Conservation (phyloP, 1,140 invertebrate genomes). For the Wiebesia pumilae region DNA sequence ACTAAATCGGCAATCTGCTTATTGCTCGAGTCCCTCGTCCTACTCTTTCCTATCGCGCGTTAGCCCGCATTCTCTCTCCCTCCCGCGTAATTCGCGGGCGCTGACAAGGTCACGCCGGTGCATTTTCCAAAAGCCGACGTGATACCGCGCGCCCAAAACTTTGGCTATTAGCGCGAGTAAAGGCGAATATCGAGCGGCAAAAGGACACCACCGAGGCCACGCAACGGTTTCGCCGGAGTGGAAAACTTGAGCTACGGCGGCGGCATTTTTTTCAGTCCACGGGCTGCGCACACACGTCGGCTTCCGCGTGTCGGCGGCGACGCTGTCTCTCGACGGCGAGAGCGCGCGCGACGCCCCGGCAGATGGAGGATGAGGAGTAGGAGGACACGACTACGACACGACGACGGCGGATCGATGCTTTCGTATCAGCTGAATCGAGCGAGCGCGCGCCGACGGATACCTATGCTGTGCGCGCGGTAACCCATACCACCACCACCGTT, state of each 20-base stretch:
- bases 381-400: conserved; percentile 1
- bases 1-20: conserved; percentile 71
- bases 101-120: neutral
- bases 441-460: conserved; percentile 29
- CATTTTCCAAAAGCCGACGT: neutral
- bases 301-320: neutral
- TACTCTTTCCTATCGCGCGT: conserved; percentile 29
- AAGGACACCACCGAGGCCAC: neutral
- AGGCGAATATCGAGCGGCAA: neutral
- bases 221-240: neutral
- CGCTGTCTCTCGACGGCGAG: neutral
- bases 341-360: conserved; percentile 32
- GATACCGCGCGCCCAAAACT: neutral
- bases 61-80: conserved; percentile 60
- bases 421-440: conserved; percentile 65
- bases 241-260: neutral
- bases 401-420: conserved; percentile 63
- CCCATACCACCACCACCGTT: too few species aligned
- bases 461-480: neutral
- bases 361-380: conserved; percentile 39
- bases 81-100: conserved; percentile 55
- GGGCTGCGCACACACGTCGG: neutral
- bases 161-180: too few species aligned
- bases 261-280: neutral
- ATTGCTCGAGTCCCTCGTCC: conserved; percentile 64